phyloP scores from a whole-genome alignment of 1,140 invertebrate species.

The Coelopa frigida region DNA sequence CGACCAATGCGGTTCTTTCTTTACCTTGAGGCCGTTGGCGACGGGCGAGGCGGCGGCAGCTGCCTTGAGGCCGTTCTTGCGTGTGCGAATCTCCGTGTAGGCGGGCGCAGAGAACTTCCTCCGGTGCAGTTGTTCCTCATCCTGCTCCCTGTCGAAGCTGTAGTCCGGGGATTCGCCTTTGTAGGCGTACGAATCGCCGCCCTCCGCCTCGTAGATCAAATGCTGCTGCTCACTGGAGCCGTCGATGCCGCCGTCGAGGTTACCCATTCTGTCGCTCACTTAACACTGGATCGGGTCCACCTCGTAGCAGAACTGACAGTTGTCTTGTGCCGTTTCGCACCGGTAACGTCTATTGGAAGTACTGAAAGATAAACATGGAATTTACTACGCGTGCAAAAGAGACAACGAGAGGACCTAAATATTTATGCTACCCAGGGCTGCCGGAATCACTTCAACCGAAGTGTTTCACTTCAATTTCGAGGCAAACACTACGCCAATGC shows the following conservation, averaged over 20 bases:
- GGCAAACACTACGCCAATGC: no score
- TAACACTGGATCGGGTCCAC: no score
- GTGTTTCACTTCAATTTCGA: no score
- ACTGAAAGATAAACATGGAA: no score
- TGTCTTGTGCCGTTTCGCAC: no score
- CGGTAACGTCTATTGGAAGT: no score
- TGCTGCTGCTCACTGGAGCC: slow-evolving; percentile 4
- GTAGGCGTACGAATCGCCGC: slow-evolving; percentile 5
- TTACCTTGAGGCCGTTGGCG: slow-evolving; percentile 28
- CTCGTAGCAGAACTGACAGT: no score
- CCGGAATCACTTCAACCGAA: no score
- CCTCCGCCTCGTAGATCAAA: background rate
- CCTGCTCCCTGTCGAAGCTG: slow-evolving; percentile 7
- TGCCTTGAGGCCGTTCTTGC: slow-evolving; percentile 23
- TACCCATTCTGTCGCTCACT: slow-evolving; percentile 16
- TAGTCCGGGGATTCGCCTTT: no score
- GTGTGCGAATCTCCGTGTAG: slow-evolving; percentile 35
- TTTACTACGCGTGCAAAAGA: slow-evolving; percentile 6
- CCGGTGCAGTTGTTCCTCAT: slow-evolving; percentile 16
- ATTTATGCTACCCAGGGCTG: no score
- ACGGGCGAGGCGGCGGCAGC: slow-evolving; percentile 15
- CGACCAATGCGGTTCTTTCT: slow-evolving; percentile 9
- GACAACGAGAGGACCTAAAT: background rate
- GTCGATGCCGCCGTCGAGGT: slow-evolving; percentile 6
- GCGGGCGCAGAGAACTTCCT: slow-evolving; percentile 32